Evolutionary conservation across 1,140 invertebrate genomes (phyloP).

Genomic region (Papilio polytes): DNA sequence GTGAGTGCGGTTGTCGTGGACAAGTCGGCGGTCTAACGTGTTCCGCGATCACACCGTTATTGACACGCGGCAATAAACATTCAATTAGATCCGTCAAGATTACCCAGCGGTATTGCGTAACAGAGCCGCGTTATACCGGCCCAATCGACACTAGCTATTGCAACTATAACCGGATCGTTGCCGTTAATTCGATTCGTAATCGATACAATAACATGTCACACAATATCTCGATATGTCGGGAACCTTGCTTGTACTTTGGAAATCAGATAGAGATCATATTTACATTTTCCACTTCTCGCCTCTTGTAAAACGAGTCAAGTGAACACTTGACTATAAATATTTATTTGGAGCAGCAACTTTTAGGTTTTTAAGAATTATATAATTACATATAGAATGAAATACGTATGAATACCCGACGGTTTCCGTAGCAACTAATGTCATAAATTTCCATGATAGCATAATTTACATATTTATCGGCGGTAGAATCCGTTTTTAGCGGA

Average conservation of each 20-base stretch:
- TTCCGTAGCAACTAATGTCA: neutral
- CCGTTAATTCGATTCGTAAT: conserved; percentile 30
- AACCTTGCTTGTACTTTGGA: conserved; percentile 2
- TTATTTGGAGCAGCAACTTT: neutral
- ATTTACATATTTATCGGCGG: conserved; percentile 4
- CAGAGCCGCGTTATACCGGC: conserved; percentile 7
- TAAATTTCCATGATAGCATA: neutral
- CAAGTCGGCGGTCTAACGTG: conserved; percentile 27
- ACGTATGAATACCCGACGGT: neutral
- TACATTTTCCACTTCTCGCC: conserved; percentile 16
- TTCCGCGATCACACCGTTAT: conserved; percentile 38
- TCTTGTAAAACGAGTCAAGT: neutral
- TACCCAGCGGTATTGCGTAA: conserved; percentile 30
- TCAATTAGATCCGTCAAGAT: conserved; percentile 35
- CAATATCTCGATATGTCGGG: conserved; percentile 22
- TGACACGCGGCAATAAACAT: conserved; percentile 40
- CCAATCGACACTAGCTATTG: conserved; percentile 20
- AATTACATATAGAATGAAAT: too few relatives aligned
- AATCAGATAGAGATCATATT: neutral
- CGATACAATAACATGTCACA: conserved; percentile 36
- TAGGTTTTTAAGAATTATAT: neutral
- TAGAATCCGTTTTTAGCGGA: neutral
- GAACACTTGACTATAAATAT: neutral
- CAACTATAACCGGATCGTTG: conserved; percentile 36
- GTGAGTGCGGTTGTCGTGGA: neutral